phyloP scores from a whole-genome alignment of 1,140 invertebrate species.

The Trichonephila inaurata region DNA sequence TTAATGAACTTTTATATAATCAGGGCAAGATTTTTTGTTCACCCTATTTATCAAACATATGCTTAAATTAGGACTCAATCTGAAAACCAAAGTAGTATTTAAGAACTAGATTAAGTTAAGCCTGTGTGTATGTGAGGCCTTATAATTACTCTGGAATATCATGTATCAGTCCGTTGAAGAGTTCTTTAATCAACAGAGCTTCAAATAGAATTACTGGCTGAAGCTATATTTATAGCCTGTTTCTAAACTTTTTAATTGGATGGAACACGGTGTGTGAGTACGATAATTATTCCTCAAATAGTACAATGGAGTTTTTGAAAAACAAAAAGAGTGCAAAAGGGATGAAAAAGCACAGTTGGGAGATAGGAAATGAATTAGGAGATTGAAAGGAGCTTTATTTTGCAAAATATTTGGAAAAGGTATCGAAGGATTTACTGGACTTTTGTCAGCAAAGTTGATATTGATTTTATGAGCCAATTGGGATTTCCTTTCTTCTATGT shows the following conservation, averaged over 20 bases:
- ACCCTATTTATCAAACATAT: too few relatives aligned
- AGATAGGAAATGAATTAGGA: neutral
- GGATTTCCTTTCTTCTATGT: neutral
- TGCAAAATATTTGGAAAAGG: slow-evolving; percentile 18
- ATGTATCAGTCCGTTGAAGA: too few relatives aligned
- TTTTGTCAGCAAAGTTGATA: slow-evolving; percentile 22
- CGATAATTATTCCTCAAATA: neutral
- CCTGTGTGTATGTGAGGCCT: too few relatives aligned
- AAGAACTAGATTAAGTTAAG: too few relatives aligned
- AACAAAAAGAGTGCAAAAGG: neutral
- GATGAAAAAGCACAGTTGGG: slow-evolving; percentile 32
- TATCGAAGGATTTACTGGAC: neutral
- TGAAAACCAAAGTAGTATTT: too few relatives aligned
- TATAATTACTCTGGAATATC: too few relatives aligned
- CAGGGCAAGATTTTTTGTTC: too few relatives aligned
- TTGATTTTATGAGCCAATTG: slow-evolving; percentile 1
- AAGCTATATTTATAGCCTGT: neutral
- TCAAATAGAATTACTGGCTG: neutral
- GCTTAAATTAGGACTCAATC: too few relatives aligned
- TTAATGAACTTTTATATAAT: too few relatives aligned
- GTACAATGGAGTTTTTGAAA: neutral
- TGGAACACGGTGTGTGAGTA: neutral
- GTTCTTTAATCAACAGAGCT: neutral
- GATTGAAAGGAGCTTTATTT: neutral
- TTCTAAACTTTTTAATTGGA: neutral